Conservation (phyloP, 2,797 vertebrate species). For the Morelia viridis region DNA sequence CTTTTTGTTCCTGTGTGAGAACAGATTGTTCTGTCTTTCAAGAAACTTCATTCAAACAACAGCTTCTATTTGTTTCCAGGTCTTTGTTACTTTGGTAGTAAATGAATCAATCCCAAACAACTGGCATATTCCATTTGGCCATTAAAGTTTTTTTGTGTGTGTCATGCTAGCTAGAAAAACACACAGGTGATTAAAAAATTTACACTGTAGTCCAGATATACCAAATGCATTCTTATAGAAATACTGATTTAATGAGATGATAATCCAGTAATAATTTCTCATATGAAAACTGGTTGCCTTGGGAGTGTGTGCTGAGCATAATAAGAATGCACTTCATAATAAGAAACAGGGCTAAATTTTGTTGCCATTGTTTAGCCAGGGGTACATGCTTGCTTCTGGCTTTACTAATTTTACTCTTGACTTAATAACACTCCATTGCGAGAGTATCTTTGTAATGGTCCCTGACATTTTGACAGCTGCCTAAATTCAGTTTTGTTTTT, state of each 20-base stretch:
- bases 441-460: background rate
- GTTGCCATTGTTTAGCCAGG: slow-evolving; percentile 15
- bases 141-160: slow-evolving; percentile 52
- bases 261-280: background rate
- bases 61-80: slow-evolving; percentile 49
- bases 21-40: slow-evolving; percentile 31
- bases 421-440: background rate
- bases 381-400: slow-evolving; percentile 47
- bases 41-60: slow-evolving; percentile 46
- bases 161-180: slow-evolving; percentile 37
- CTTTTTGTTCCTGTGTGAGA: slow-evolving; percentile 45
- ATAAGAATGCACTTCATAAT: background rate
- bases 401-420: slow-evolving; percentile 46
- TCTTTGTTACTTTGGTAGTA: slow-evolving; percentile 47
- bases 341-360: background rate
- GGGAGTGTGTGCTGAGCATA: background rate
- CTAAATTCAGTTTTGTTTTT: background rate
- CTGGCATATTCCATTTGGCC: slow-evolving; percentile 52
- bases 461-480: background rate
- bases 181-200: background rate
- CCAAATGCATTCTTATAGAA: background rate
- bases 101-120: slow-evolving; percentile 41
- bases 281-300: background rate
- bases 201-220: background rate
- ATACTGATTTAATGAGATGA: background rate